Base-by-base conservation (phyloP, 2,113 vertebrate species). In the Tenebrosternarchus preto region DNA sequence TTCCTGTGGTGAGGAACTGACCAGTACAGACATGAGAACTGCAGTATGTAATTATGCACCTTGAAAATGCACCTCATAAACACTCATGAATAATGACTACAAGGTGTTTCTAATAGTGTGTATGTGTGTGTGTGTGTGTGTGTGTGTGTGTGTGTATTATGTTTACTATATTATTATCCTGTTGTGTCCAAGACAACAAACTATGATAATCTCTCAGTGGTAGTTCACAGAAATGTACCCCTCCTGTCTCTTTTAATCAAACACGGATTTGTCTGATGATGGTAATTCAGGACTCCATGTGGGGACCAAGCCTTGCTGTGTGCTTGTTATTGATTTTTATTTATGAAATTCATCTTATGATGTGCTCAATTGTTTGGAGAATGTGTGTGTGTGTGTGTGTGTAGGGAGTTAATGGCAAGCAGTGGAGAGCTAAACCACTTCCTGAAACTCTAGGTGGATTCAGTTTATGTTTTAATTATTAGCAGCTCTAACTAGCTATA, bases 391-490 rank as follows among this genome's bases (percentile, higher is more conserved):
- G 69, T 27, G 16, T 36, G 27, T 56, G 63, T 17, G 56, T 36
- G 67, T 63, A 91, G 66, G 16, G 39, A 55, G 69, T 76, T 89
- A 88, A 88, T 91, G 83, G 55, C 64, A 83, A 67, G 16, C 53
- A 67, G 70, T 31, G 17, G 73, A 33, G 72, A 76, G 80, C 57
- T n/a, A n/a, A 66, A 16, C 59, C 83, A 76, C 43, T 33, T 20
- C 43, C 5, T 76, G 76, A 71, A 78, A 78, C 24, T 84, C 84
- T 92, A 90, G 85, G 89, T 89, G 85, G 77, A 78, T 86, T 80
- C 87, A 87, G 90, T 92, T 91, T 91, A 88, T 89, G 90, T 86
- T 91, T 91, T 92, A 91, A 92, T 91, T 89, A 90, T 12, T 85
- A 91, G 90, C 88, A 88, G 87, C 87, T 88, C 88, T 87, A 83